A percentile compares a stretch with the other conserved stretches of the same genome.
Evolutionary conservation across 2,113 vertebrate species (phyloP).

Genomic region (human): DNA sequence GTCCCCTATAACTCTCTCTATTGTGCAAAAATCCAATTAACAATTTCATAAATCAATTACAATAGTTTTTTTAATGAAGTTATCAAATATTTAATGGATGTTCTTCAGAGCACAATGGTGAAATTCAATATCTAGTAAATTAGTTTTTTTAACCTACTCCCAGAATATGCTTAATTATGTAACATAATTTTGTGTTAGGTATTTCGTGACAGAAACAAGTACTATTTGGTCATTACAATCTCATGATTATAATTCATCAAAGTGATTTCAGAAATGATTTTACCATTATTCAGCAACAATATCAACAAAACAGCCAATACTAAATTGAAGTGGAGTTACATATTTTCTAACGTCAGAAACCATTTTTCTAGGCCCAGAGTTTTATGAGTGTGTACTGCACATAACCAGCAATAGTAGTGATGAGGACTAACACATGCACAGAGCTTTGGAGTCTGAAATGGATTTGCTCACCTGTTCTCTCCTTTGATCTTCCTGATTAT

Average conservation of each 20-base stretch:
- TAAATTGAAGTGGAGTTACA: not conserved
- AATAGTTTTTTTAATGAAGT: not conserved
- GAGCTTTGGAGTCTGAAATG: not conserved
- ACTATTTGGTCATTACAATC: not conserved
- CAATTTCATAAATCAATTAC: conserved; percentile 10
- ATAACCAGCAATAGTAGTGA: rapidly evolving
- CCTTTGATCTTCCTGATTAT: not conserved
- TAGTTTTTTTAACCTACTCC: not conserved
- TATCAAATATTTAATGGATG: not conserved
- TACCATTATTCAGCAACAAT: not conserved
- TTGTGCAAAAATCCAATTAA: conserved; percentile 11
- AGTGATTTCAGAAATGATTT: not conserved
- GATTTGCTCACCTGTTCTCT: not conserved
- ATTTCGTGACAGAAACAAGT: not conserved
- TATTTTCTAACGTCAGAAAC: not conserved
- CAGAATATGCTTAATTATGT: not conserved
- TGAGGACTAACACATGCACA: rapidly evolving
- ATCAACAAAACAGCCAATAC: not conserved
- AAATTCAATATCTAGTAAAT: not conserved
- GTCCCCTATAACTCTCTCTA: not conserved
- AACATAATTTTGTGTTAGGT: not conserved
- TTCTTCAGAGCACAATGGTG: not conserved
- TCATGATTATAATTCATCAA: not conserved
- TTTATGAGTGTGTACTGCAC: rapidly evolving
- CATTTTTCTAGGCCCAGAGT: not conserved